These are phyloP conservation scores for Gortyna flavago DNA, from an alignment of 2,888 invertebrate species.

Conservation along the genomic window DNA sequence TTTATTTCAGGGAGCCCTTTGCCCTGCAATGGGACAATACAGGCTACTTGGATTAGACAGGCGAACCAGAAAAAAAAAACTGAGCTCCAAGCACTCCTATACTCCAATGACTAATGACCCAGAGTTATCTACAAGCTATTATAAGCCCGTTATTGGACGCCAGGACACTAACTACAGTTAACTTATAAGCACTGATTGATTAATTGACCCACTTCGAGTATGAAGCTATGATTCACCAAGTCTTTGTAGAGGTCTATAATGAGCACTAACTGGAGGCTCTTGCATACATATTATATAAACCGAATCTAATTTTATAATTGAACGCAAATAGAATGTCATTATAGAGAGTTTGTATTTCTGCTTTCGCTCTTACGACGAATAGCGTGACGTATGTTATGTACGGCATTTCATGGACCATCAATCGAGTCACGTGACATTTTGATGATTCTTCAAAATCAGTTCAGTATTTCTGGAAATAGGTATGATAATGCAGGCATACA, in stretches of 20 bases:
- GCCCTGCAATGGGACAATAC: too few species aligned
- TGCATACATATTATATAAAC: conserved; percentile 52
- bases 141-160: conserved; percentile 36
- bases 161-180: conserved; percentile 37
- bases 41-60: too few species aligned
- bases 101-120: conserved; percentile 12
- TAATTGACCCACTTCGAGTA: conserved; percentile 62
- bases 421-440: conserved; percentile 13
- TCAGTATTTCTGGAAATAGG: background rate
- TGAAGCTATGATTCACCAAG: conserved; percentile 55
- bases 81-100: too few species aligned
- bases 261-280: conserved; percentile 30
- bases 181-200: conserved; percentile 57
- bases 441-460: background rate
- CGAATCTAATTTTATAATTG: conserved; percentile 36
- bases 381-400: conserved; percentile 33
- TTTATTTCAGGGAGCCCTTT: too few species aligned
- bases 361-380: conserved; percentile 33
- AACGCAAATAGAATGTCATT: conserved; percentile 21
- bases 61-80: too few species aligned
- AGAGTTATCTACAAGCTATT: conserved; percentile 41
- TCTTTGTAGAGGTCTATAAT: conserved; percentile 48
- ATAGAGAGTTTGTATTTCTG: conserved; percentile 31
- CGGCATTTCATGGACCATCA: conserved; percentile 21
- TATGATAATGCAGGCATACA: too few species aligned